These are phyloP conservation scores for Papilio polyxenes DNA, from an alignment of 1,140 invertebrate genomes.

Conservation along the genomic window DNA sequence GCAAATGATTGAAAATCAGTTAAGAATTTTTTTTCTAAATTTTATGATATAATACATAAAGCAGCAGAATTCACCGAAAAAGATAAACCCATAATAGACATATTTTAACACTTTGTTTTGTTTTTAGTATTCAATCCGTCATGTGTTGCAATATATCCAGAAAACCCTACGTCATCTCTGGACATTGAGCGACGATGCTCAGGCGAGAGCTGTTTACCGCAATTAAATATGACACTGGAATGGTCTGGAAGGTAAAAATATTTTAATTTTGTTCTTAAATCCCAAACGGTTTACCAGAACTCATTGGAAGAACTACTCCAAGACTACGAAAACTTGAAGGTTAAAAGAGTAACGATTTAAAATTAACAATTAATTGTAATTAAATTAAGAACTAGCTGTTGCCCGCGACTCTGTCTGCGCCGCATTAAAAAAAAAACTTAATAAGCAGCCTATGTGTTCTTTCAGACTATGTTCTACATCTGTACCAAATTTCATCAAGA, in stretches of 20 bases:
- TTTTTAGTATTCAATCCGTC: slow-evolving; percentile 49
- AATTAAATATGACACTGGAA: slow-evolving; percentile 42
- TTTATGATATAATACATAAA: too few relatives aligned
- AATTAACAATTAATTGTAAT: too few relatives aligned
- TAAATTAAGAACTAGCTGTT: too few relatives aligned
- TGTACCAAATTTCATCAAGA: too few relatives aligned
- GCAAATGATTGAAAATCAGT: too few relatives aligned
- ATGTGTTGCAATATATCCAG: slow-evolving; percentile 44
- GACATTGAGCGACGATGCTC: slow-evolving; percentile 47
- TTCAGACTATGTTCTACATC: too few relatives aligned
- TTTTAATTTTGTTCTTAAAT: background rate
- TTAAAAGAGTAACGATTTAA: too few relatives aligned
- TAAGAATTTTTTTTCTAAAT: too few relatives aligned
- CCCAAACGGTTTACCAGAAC: background rate
- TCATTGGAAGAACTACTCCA: background rate
- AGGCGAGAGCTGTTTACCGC: slow-evolving; percentile 49
- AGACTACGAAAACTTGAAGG: too few relatives aligned
- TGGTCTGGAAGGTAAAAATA: slow-evolving; percentile 48
- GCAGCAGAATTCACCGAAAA: background rate
- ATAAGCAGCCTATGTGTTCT: too few relatives aligned
- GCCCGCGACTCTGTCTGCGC: too few relatives aligned
- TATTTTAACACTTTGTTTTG: background rate
- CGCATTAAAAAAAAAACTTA: too few relatives aligned
- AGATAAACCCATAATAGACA: background rate
- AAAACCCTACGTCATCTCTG: slow-evolving; percentile 31